Evolutionary conservation across 2,797 vertebrate species (phyloP).

Genomic region (Gallirallus australis): DNA sequence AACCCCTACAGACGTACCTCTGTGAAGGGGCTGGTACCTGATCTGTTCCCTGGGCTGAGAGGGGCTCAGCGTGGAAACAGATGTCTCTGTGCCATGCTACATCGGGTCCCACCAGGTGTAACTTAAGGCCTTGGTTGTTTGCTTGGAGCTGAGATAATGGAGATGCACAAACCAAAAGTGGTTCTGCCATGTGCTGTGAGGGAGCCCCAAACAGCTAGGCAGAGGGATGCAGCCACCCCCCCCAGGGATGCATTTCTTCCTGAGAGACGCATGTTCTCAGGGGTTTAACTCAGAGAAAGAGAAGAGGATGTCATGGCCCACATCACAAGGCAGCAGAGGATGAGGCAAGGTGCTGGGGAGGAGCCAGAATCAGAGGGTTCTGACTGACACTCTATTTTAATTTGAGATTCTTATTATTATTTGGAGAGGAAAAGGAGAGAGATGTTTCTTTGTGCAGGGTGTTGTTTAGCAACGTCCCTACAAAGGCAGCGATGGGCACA

Average conservation of each 20-base stretch:
- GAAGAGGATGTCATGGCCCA: neutral
- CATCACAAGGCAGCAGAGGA: accelerated
- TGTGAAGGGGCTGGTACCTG: neutral
- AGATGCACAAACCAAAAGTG: neutral
- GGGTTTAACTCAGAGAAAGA: neutral
- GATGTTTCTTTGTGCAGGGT: neutral
- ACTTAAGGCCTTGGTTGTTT: neutral
- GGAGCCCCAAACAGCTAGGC: neutral
- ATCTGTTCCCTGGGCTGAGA: neutral
- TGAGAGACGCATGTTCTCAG: accelerated
- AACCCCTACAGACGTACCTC: neutral
- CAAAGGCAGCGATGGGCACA: neutral
- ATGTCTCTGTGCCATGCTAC: accelerated
- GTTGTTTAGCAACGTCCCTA: accelerated
- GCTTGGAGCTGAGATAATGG: neutral
- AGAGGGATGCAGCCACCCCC: neutral
- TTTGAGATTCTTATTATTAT: neutral
- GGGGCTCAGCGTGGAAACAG: neutral
- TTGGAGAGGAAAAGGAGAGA: neutral
- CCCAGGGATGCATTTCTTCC: neutral
- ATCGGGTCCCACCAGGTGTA: neutral
- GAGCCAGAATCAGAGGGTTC: neutral
- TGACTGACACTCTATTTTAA: neutral
- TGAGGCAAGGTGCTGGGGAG: neutral
- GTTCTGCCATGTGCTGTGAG: neutral